Base-by-base conservation (phyloP, 2,113 vertebrate species). In the Paedocypris sp. region DNA sequence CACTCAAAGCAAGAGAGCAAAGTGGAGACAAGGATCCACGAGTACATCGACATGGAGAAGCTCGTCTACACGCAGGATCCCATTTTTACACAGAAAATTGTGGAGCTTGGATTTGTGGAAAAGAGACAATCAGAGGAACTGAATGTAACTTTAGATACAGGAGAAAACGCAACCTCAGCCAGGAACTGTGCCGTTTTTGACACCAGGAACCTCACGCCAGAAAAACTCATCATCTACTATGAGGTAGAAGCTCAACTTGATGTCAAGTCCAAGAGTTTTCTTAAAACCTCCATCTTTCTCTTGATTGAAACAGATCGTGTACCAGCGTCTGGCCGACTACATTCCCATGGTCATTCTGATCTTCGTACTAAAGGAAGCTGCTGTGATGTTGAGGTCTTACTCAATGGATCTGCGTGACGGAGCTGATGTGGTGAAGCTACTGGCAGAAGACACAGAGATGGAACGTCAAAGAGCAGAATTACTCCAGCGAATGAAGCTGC, bases 321-420 rank as follows among this genome's bases (percentile, higher is more conserved):
- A 64, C 58, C 70, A 72, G 45, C 70, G 67, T 6, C 41, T 73
- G 9, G 53, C 60, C n/a, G 71, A 73, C 61, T 64, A 58, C 12
- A 9, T 70, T 10, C 64, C 68, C 8, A 73, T 73, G 71, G 46
- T 73, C 15, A 64, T 69, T 11, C 39, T 56, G 16, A 19, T 61
- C 22, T 70, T 73, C 22, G 45, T 70, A 6, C 60, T 73, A 45
- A 60, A 73, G 13, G 56, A 73, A 39, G 49, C 64, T 12, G 46
- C 45, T 1, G 6, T 45, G 13, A 26, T 67, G 16, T 25, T 73
- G 26, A 31, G 68, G n/a, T 15, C 28, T 6, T 47, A 70, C 1
- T n/a, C 68, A 12, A 56, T 67, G 54, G 56, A 46, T 20, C 45
- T 67, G 23, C 46, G 49, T 22, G 41, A 67, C 10, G 38, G 15